Evolutionary conservation across 2,797 vertebrate species (phyloP), one percentile per base, ranked within the genome.

Genomic region (Alauda arvensis): DNA sequence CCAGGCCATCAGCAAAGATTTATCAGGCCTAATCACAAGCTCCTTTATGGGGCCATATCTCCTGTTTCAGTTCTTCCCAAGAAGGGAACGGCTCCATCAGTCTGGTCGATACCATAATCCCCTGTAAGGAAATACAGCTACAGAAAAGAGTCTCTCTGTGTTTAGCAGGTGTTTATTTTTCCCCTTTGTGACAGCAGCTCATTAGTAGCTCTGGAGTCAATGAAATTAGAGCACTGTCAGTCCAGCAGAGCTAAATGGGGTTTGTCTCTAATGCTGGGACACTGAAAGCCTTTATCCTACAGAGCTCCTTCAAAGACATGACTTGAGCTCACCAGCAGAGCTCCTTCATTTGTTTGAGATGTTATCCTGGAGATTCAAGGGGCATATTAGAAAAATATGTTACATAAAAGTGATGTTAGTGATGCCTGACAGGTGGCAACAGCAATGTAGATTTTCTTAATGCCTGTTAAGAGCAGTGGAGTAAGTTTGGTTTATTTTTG

Each of bases 51-150:
- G 86, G 65, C 39, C 16, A 0, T 9, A 11, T 46, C 86, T 93
- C 77, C 48, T n/a, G 70, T 91, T 93, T 87, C 85, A 81, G 33
- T 2, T 14, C 52, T 75, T 33, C 28, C 52, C 56, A 11, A 65
- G 67, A 25, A 71, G 67, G 20, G 62, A 65, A n/a, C 4, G 80
- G 65, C 88, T 92, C 91, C 81, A 84, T 24, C 42, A 16, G 76
- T 61, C 81, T 65, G 55, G 78, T 93, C 90, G 61, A 87, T 95
- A 40, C 34, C 46, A 8, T 1, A 15, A 14, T 70, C 18, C 77
- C 31, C 59, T 43, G 84, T 63, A 91, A 93, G 90, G 76, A 84
- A 84, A 91, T 89, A 74, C 61, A 88, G 21, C 61, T 61, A 79
- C 18, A 43, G 20, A 31, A 19, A 20, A 18, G 42, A 82, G 39